Evolutionary conservation across 2,113 vertebrate species (phyloP).

Genomic region (Pelusios castaneus): DNA sequence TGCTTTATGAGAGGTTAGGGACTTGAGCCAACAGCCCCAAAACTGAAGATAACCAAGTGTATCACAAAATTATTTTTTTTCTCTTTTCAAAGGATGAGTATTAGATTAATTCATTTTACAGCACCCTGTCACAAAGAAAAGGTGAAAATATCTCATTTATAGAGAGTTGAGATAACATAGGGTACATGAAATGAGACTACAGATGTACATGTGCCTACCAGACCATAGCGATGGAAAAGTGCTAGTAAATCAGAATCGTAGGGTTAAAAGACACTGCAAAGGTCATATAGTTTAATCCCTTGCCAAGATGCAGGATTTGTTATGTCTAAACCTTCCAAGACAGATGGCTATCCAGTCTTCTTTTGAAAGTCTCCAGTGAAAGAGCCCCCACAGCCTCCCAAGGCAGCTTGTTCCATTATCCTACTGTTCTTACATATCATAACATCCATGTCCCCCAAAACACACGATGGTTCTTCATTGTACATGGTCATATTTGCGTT

Average conservation of each 20-base stretch:
- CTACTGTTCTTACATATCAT: neutral
- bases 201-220: neutral
- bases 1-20: conserved; percentile 46
- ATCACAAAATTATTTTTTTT: conserved; percentile 50
- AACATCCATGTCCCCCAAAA: neutral
- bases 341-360: neutral
- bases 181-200: conserved; percentile 23
- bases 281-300: neutral
- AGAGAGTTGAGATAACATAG: conserved; percentile 30
- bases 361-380: neutral
- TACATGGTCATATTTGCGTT: conserved; percentile 2
- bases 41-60: conserved; percentile 56
- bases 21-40: conserved; percentile 52
- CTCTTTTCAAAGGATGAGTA: conserved; percentile 37
- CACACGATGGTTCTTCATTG: conserved; percentile 28
- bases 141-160: neutral
- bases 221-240: neutral
- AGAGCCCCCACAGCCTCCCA: neutral
- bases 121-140: neutral
- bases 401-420: neutral
- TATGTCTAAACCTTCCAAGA: neutral
- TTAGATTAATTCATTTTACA: conserved; percentile 51
- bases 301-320: neutral
- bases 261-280: neutral
- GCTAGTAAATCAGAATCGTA: conserved; percentile 3